A percentile compares a stretch with the other conserved stretches of the same genome.
phyloP scores from a whole-genome alignment of 2,797 vertebrate genomes.

The Botia kubotai region DNA sequence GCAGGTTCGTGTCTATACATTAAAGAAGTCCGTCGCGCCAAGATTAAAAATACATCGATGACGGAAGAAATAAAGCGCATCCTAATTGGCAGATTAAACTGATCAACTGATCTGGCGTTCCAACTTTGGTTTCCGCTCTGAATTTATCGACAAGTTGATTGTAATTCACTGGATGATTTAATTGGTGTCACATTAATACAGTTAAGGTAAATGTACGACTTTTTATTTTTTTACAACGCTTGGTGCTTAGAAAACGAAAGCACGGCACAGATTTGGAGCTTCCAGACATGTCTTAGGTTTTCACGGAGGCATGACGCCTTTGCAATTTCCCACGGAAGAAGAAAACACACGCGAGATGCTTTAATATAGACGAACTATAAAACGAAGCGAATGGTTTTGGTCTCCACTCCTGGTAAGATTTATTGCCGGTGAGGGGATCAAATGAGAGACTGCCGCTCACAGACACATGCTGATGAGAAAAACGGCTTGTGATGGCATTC shows the following conservation, averaged over 20 bases:
- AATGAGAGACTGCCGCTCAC: constrained; percentile 79
- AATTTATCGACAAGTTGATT: constrained; percentile 27
- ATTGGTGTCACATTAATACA: constrained; percentile 35
- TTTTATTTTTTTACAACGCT: constrained; percentile 17
- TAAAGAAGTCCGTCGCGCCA: neutral
- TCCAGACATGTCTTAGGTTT: neutral
- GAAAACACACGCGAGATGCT: neutral
- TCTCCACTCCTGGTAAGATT: constrained; percentile 21
- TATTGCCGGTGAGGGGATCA: constrained; percentile 28
- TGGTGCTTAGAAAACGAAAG: neutral
- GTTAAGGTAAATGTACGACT: neutral
- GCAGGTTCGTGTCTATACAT: neutral
- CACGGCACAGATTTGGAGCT: neutral
- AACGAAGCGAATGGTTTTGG: neutral
- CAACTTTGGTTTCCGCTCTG: constrained; percentile 2
- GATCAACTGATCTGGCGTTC: neutral
- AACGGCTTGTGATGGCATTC: constrained; percentile 81
- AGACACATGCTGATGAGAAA: constrained; percentile 82
- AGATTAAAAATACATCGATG: neutral
- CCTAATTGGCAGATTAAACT: neutral
- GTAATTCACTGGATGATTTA: constrained; percentile 24
- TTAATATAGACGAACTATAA: neutral
- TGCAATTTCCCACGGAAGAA: neutral
- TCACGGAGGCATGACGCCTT: neutral
- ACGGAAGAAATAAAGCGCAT: neutral